Percentiles rank a stretch among this genome's conserved stretches.
Evolutionary conservation across 2,797 vertebrate genomes (phyloP).

Genomic region (Microchirus variegatus): DNA sequence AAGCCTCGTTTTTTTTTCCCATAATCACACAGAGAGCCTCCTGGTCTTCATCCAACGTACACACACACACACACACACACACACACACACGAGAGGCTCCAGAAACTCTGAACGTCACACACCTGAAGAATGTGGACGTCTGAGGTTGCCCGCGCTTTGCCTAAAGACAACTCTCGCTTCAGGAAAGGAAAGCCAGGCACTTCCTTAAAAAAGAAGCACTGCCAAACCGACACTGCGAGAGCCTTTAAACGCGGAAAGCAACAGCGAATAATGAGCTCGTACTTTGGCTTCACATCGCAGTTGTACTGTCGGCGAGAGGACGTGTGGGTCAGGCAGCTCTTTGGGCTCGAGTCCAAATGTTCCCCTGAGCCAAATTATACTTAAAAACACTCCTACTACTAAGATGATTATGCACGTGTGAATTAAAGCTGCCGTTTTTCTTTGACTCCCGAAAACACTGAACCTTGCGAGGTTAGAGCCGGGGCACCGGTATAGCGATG

Average conservation of each 20-base stretch:
- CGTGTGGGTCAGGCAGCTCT: conserved; percentile 5
- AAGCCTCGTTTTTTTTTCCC: conserved; percentile 66
- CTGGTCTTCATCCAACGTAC: conserved; percentile 55
- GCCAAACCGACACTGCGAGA: conserved; percentile 29
- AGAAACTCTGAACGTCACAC: conserved; percentile 44
- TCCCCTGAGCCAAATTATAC: conserved; percentile 30
- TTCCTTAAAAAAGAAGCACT: conserved; percentile 31
- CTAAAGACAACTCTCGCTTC: conserved; percentile 41
- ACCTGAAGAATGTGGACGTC: conserved; percentile 53
- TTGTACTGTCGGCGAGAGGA: conserved; percentile 27
- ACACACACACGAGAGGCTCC: conserved; percentile 9
- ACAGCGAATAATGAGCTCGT: conserved; percentile 33
- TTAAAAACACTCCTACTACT: conserved; percentile 25
- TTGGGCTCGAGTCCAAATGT: conserved; percentile 40
- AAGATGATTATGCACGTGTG: conserved; percentile 36
- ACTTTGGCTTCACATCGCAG: conserved; percentile 35
- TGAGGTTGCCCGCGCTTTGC: conserved; percentile 40
- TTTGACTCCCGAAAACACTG: conserved; percentile 19
- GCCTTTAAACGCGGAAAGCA: conserved; percentile 23
- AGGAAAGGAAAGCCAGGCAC: conserved; percentile 20
- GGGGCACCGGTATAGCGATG: conserved; percentile 33
- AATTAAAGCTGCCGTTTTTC: conserved; percentile 46
- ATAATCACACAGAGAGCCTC: conserved; percentile 60
- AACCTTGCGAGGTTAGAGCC: conserved; percentile 42
- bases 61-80: conserved; percentile 19